Evolutionary conservation across 2,888 invertebrate species (phyloP), one percentile per base, ranked within the genome.

Genomic region (Mythimna ferrago): DNA sequence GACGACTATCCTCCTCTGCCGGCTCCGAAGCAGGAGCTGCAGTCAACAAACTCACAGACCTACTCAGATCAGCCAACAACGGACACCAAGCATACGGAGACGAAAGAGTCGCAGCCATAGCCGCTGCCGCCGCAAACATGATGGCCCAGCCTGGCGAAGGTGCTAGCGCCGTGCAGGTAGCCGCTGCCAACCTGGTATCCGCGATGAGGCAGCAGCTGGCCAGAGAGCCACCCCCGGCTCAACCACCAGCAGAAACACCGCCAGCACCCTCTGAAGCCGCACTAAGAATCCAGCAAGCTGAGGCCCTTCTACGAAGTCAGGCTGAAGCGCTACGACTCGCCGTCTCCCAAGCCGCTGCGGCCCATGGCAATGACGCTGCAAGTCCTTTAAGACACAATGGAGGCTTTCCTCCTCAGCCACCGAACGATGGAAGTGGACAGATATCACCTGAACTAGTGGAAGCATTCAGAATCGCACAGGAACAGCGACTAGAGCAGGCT

Each of bases 311-410:
- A 35, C 97, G 98, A 89, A 98, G 98, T 85, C 98, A 99, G 89
- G 98, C 98, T 0, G 98, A 98, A 92, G 98, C 98, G 0, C 96
- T 99, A 54, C 97, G 98, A 87, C 93, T 98, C 74, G 98, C 98
- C 53, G 98, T 98, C 82, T 97, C 97, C 11, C 98, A 98, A 89
- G 97, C 97, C 0, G 97, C 97, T 0, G 97, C 97, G 0, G 97
- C 96, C 2, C 97, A 96, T 66, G 96, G 94, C 65, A 93, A 91
- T 71, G 96, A 94, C 71, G 89, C 93, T 2, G 88, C 92, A 19
- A 95, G 95, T 86, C 96, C 96, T 16, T 83, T 96, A 68, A 91
- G 96, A 89, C 96, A 96, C 89, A 96, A 96, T 87, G 96, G 96
- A 71, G 95, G 96, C 2, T 96, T 95, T 71, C 92, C 95, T 61